Base-by-base conservation (phyloP, 2,113 vertebrate genomes). In the Istiophorus platypterus region DNA sequence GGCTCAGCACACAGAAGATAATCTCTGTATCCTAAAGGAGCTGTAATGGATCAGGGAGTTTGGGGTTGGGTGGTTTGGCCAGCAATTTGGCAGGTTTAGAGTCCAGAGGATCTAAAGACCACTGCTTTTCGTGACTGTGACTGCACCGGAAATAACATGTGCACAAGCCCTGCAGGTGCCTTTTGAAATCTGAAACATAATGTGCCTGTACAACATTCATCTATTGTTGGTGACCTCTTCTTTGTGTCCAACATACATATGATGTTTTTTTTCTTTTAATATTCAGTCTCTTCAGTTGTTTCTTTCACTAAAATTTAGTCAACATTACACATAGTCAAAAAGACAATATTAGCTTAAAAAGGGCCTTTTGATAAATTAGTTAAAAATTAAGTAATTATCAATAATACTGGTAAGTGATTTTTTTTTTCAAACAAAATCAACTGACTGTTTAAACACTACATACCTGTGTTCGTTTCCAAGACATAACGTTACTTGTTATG, bases 11-110 rank as follows among this genome's bases (percentile, higher is more conserved):
- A 65, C 51, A n/a, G 22, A 41, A 6, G 24, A 42, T 54, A 29
- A 63, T 77, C 74, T 56, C 49, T 24, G 12, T 31, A 67, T 71
- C 29, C 24, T 74, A 63, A 7, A 57, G 68, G 12, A 61, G 37
- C 47, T 26, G 26, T 17, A 4, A 20, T 24, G 41, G 45, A 54
- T 39, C 14, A 27, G 11, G 17, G 31, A 24, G 64, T 45, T 8
- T 12, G 5, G 10, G 29, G 17, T 29, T 7, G 54, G 4, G n/a
- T 61, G 57, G 9, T 47, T 49, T 69, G 37, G 42, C 37, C 1
- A 2, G 34, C 0, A 63, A 49, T 27, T 67, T 34, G 24, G 3
- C 18, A 12, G 26, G 74, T 29, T 65, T 18, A n/a, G 52, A 37
- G 29, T 80, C 45, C 18, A 29, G 9, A 37, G n/a, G 18, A 14